Evolutionary conservation across 2,888 invertebrate genomes (phyloP).

Genomic region (Nasonia oneida): DNA sequence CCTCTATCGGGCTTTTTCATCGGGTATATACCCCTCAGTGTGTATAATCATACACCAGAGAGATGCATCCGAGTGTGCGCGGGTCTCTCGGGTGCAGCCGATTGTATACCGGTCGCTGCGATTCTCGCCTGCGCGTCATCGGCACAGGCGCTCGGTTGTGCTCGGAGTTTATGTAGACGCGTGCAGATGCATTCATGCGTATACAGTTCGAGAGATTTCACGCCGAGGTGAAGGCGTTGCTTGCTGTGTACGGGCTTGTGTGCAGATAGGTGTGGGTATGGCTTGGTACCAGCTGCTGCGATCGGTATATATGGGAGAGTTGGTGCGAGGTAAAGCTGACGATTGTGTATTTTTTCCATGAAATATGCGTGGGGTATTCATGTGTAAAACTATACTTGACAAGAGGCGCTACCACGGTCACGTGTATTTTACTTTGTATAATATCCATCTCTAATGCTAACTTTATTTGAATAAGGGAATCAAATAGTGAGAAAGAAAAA

Average conservation of each 20-base stretch:
- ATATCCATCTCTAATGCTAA: neutral
- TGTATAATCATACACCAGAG: neutral
- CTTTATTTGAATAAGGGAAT: neutral
- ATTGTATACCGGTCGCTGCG: neutral
- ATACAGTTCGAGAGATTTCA: neutral
- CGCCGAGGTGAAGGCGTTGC: neutral
- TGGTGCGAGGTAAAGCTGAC: neutral
- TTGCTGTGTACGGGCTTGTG: neutral
- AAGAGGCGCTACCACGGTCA: too few relatives aligned
- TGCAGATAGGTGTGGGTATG: neutral
- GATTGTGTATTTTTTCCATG: neutral
- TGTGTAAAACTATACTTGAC: neutral
- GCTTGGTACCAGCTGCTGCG: neutral
- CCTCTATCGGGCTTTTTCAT: conserved; percentile 1
- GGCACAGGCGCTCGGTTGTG: neutral
- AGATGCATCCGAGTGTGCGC: neutral
- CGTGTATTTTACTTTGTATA: neutral
- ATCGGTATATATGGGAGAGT: neutral
- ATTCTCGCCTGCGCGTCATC: neutral
- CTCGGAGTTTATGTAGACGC: neutral
- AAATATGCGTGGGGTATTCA: neutral
- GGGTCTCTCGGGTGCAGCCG: neutral
- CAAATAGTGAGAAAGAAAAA: neutral
- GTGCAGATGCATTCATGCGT: conserved; percentile 23
- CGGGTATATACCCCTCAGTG: neutral